phyloP scores from a whole-genome alignment of 2,888 invertebrate genomes.

The Brachyopa scutellaris region DNA sequence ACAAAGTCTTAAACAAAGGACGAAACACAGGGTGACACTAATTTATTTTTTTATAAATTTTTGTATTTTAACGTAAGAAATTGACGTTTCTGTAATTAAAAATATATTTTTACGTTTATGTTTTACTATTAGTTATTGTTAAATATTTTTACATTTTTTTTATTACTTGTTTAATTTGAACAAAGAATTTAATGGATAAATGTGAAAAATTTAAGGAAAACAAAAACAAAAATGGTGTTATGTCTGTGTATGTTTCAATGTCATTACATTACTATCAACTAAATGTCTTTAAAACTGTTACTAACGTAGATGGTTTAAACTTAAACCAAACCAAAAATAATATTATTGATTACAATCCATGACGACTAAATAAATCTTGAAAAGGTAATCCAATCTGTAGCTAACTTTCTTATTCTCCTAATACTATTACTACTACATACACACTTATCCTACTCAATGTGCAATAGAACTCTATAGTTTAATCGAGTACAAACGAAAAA shows the following conservation, averaged over 20 bases:
- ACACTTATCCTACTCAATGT: constrained; percentile 71
- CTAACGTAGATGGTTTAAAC: constrained; percentile 68
- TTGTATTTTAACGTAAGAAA: constrained; percentile 53
- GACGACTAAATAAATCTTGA: background rate
- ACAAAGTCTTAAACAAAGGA: constrained; percentile 64
- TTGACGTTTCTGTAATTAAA: constrained; percentile 45
- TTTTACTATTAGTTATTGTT: constrained; percentile 39
- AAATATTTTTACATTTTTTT: constrained; percentile 27
- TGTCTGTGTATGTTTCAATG: constrained; percentile 73
- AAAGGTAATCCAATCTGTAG: constrained; percentile 57
- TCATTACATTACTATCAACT: constrained; percentile 69
- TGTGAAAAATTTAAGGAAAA: constrained; percentile 19
- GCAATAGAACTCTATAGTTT: constrained; percentile 72
- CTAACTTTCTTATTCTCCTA: constrained; percentile 68
- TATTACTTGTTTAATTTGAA: background rate
- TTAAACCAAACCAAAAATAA: constrained; percentile 21
- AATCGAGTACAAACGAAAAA: constrained; percentile 68
- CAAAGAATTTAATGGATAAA: constrained; percentile 30
- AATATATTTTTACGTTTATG: constrained; percentile 34
- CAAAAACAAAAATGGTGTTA: constrained; percentile 53
- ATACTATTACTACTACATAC: constrained; percentile 58
- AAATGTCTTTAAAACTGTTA: constrained; percentile 72
- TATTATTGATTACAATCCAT: constrained; percentile 3
- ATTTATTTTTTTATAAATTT: constrained; percentile 67
- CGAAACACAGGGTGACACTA: constrained; percentile 71